Evolutionary conservation across 2,797 vertebrate species (phyloP).

Genomic region (Pampus argenteus): DNA sequence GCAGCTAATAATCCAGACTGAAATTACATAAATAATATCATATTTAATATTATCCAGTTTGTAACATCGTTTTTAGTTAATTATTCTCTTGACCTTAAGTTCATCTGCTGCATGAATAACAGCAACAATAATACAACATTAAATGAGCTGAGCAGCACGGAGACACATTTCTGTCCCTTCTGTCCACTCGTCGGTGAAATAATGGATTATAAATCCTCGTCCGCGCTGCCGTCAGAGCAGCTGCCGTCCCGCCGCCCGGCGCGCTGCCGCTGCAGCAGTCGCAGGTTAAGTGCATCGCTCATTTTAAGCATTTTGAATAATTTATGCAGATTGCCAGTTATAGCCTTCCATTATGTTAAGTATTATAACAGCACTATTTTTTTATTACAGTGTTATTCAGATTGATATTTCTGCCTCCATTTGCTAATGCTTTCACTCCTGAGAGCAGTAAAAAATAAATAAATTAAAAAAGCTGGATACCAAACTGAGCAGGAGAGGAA

Average conservation of each 20-base stretch:
- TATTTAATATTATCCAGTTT: neutral
- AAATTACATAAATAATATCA: too few relatives aligned
- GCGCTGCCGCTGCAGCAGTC: conserved; percentile 1
- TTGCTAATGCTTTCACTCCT: conserved; percentile 53
- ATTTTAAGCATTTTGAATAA: conserved; percentile 52
- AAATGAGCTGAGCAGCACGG: neutral
- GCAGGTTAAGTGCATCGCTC: conserved; percentile 54
- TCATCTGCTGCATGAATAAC: neutral
- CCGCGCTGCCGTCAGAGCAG: neutral
- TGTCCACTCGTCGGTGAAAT: neutral
- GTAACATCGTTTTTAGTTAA: neutral
- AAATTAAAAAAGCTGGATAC: neutral
- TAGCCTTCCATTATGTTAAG: conserved; percentile 58
- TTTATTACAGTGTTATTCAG: conserved; percentile 52
- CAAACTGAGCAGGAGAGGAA: conserved; percentile 20
- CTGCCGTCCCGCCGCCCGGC: neutral
- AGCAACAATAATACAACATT: neutral
- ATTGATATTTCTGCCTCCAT: conserved; percentile 57
- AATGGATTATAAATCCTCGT: neutral
- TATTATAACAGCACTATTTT: conserved; percentile 49
- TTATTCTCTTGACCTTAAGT: neutral
- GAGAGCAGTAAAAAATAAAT: conserved; percentile 39
- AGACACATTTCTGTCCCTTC: neutral
- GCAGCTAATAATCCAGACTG: too few relatives aligned
- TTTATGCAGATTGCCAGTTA: conserved; percentile 58